phyloP scores from a whole-genome alignment of 2,113 vertebrate genomes.

The Zapornia atra region DNA sequence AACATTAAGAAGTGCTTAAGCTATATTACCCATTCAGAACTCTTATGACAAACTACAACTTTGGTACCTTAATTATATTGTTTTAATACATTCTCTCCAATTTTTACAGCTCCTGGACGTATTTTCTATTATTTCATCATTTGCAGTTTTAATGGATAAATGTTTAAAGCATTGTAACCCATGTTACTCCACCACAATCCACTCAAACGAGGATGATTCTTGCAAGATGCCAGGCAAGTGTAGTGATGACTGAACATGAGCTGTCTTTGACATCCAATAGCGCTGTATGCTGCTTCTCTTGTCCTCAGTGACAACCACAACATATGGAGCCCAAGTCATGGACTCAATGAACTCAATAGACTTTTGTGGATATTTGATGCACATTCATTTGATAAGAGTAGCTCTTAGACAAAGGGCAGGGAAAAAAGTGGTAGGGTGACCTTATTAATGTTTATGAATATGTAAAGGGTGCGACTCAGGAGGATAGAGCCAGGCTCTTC shows the following conservation, averaged over 20 bases:
- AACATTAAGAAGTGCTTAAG: not conserved
- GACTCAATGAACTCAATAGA: not conserved
- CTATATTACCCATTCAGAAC: not conserved
- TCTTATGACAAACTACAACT: not conserved
- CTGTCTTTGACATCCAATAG: not conserved
- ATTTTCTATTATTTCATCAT: not conserved
- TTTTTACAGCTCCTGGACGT: not conserved
- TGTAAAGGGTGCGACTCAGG: no score
- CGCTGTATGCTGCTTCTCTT: not conserved
- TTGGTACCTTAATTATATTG: not conserved
- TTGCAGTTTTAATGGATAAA: not conserved
- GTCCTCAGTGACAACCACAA: not conserved
- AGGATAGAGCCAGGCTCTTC: no score
- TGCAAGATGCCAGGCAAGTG: not conserved
- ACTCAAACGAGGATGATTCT: not conserved
- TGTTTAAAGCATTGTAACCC: not conserved
- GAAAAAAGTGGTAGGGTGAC: not conserved
- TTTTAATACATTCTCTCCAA: not conserved
- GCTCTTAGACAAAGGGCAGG: not conserved
- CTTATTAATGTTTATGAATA: no score
- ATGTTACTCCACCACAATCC: not conserved
- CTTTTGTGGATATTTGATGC: not conserved
- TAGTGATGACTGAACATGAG: not conserved
- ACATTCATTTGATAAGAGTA: not conserved
- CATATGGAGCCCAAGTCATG: not conserved